These are phyloP conservation scores for Epinotia brunnichana DNA, from an alignment of 2,888 invertebrate genomes.

Conservation along the genomic window DNA sequence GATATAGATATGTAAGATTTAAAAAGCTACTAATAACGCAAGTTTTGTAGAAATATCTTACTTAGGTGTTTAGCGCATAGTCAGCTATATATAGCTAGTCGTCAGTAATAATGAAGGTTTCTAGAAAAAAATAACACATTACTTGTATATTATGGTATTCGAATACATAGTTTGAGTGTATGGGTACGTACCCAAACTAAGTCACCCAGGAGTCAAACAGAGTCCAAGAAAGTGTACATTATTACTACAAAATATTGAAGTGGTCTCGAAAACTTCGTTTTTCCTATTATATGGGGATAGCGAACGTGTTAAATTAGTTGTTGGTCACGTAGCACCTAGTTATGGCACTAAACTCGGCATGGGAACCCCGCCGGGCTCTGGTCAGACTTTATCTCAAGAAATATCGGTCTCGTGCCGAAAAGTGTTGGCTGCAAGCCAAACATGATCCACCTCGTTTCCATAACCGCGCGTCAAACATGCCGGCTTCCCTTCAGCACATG, in stretches of 20 bases:
- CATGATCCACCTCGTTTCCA: conserved; percentile 57
- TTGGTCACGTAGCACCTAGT: background rate
- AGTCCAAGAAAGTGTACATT: background rate
- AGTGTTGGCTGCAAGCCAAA: conserved; percentile 71
- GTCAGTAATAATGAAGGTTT: background rate
- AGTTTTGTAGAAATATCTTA: too few relatives aligned
- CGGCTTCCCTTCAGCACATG: conserved; percentile 11
- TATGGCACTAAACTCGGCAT: conserved; percentile 47
- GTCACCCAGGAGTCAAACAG: background rate
- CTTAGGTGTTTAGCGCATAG: background rate
- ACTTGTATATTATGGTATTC: background rate
- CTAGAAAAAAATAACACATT: background rate
- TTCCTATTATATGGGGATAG: background rate
- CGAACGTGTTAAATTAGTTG: background rate
- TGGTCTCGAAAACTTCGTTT: background rate
- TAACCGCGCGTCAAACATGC: conserved; percentile 49
- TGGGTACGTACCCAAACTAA: background rate
- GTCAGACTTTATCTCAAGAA: conserved; percentile 68
- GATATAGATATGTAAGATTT: too few relatives aligned
- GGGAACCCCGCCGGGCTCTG: conserved; percentile 53
- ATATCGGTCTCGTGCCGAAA: conserved; percentile 70
- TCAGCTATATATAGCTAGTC: background rate
- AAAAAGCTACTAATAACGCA: too few relatives aligned
- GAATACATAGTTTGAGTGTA: background rate
- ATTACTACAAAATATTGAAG: background rate